Conservation (phyloP, 2,797 vertebrate genomes). For the Luscinia luscinia region DNA sequence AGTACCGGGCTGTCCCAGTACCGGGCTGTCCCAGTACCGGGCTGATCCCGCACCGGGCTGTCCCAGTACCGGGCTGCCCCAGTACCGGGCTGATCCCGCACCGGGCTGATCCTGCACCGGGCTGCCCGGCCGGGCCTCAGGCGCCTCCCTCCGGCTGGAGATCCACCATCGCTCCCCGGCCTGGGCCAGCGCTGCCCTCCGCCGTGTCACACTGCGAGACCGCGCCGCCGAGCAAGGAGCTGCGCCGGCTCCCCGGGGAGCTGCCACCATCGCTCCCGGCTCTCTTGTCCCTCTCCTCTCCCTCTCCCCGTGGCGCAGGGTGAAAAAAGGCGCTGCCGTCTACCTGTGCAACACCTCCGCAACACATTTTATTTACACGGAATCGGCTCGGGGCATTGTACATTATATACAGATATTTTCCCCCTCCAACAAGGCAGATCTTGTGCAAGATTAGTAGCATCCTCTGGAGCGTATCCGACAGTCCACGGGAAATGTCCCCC, state of each 20-base stretch:
- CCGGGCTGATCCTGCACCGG: too few species aligned
- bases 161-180: not conserved
- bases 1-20: too few species aligned
- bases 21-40: too few species aligned
- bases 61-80: not conserved
- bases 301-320: not conserved
- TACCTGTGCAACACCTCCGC: slow-evolving; percentile 87
- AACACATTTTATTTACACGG: slow-evolving; percentile 79
- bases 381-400: slow-evolving; percentile 74
- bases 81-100: not conserved
- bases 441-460: slow-evolving; percentile 82
- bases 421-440: slow-evolving; percentile 76
- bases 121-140: too few species aligned
- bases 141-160: not conserved
- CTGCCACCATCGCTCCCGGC: not conserved
- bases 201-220: accelerated
- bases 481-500: slow-evolving; percentile 46
- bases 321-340: slow-evolving; percentile 68
- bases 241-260: not conserved
- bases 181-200: not conserved
- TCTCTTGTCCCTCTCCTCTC: not conserved
- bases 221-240: not conserved
- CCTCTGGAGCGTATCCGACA: slow-evolving; percentile 66
- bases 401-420: slow-evolving; percentile 83
- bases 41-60: too few species aligned